Evolutionary conservation across 2,888 invertebrate species (phyloP), one percentile per base, ranked within the genome.

Genomic region (Lasioglossum malachurum): DNA sequence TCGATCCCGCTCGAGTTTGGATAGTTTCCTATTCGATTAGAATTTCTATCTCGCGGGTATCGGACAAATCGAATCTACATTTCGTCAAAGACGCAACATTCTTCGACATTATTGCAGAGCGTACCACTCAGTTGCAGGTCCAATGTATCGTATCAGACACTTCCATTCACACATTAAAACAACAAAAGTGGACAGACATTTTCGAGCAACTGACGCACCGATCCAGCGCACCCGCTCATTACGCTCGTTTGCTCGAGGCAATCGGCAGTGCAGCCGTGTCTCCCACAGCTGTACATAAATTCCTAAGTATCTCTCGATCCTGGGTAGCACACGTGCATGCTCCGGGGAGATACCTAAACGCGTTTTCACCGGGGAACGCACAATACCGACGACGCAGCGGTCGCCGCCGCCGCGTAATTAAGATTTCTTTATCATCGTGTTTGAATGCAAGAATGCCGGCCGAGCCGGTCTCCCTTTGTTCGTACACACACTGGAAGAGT

Each of bases 381-480:
- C 12, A 64, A 64, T 69, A 35, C 19, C 38, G 38, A 10, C 38
- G 38, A 38, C 69, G 23, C 44, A 16, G 64, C 46, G 64, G 16
- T 46, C 27, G 74, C 31, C 44, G 64, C 67, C 49, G 71, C 67
- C 57, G 74, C 82, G 83, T 90, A 90, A 90, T 90, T 88, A 88
- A 90, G 89, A 90, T 91, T 90, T 91, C 89, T 90, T 90, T 91
- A 89, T 89, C 80, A 89, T 75, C 77, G 78, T 72, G 57, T 86
- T 85, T 81, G 83, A 83, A 75, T 82, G 86, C 84, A 78, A 84
- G 86, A 85, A 85, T 75, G 77, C 84, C 73, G 75, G 79, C 80
- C 78, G 35, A 35, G 81, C 79, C 72, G 72, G 84, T 74, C 67
- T 27, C 72, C 85, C 78, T 91, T 91, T 91, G 91, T 91, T 90